Percentiles rank a stretch among this genome's conserved stretches.
Conservation (phyloP, 2,888 invertebrate genomes). For the Congeria kusceri region DNA sequence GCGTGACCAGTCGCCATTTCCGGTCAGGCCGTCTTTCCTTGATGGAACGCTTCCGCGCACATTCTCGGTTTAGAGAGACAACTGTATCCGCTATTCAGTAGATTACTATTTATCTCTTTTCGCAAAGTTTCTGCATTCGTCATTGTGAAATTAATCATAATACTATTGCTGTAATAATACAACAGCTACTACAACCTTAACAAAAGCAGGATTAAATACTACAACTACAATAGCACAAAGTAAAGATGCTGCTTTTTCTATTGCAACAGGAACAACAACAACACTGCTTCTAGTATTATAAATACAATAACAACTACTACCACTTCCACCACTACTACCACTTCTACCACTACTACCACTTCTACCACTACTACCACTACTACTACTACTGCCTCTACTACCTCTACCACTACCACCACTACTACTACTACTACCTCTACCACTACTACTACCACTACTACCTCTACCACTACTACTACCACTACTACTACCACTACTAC, state of each 20-base stretch:
- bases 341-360: neutral
- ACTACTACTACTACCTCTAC: neutral
- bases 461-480: neutral
- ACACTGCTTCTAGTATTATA: conserved; percentile 4
- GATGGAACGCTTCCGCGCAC: too few species aligned
- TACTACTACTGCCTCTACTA: neutral
- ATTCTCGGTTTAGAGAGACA: too few species aligned
- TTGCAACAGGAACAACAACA: neutral
- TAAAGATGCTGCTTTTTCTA: conserved; percentile 1
- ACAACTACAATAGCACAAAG: too few species aligned
- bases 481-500: neutral
- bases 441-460: neutral
- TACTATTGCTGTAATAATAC: too few species aligned
- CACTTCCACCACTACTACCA: neutral
- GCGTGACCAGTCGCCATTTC: too few species aligned
- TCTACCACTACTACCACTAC: neutral
- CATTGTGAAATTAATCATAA: too few species aligned
- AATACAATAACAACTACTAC: neutral
- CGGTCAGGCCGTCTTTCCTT: too few species aligned
- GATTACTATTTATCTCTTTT: too few species aligned
- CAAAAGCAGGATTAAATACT: too few species aligned
- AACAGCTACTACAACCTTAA: too few species aligned
- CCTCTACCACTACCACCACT: neutral
- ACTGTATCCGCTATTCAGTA: too few species aligned
- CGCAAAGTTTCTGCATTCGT: too few species aligned